A percentile compares a stretch with the other conserved stretches of the same genome.
These are phyloP conservation scores for Platerodrilus igneus DNA, from an alignment of 2,888 invertebrate genomes.

Conservation along the genomic window DNA sequence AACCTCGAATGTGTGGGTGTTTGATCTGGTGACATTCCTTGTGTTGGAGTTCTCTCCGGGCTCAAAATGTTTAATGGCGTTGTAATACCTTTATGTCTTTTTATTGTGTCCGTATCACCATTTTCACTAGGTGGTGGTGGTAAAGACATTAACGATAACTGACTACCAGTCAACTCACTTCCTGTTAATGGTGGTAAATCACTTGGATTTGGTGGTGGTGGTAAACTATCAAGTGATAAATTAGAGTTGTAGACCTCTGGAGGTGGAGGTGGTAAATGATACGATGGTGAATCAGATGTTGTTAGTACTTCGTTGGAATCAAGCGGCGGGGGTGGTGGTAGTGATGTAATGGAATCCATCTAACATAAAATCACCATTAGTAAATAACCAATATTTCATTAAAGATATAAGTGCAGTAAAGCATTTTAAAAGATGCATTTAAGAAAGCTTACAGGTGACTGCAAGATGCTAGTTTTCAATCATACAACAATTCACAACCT, in stretches of 20 bases:
- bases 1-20: constrained; percentile 49
- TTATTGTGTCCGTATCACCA: constrained; percentile 44
- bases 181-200: constrained; percentile 52
- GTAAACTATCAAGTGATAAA: constrained; percentile 73
- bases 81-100: constrained; percentile 46
- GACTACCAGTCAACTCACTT: constrained; percentile 64
- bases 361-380: too few relatives aligned
- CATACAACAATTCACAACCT: not conserved
- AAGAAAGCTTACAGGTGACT: too few relatives aligned
- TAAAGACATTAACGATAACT: constrained; percentile 63
- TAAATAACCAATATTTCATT: too few relatives aligned
- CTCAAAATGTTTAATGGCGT: constrained; percentile 49
- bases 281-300: constrained; percentile 47
- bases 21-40: constrained; percentile 42
- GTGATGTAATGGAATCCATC: constrained; percentile 55
- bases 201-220: constrained; percentile 68
- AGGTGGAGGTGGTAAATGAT: constrained; percentile 68
- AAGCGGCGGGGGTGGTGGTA: constrained; percentile 50
- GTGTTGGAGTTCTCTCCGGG: constrained; percentile 42
- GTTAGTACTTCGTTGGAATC: constrained; percentile 50
- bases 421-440: too few relatives aligned
- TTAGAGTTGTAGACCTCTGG: constrained; percentile 72
- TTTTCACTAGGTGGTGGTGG: constrained; percentile 61
- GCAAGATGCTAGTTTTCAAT: too few relatives aligned
- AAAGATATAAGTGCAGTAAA: too few relatives aligned